A percentile compares a stretch with the other conserved stretches of the same genome.
These are phyloP conservation scores for Chloroceryle amazona DNA, from an alignment of 2,797 vertebrate species.

Conservation along the genomic window DNA sequence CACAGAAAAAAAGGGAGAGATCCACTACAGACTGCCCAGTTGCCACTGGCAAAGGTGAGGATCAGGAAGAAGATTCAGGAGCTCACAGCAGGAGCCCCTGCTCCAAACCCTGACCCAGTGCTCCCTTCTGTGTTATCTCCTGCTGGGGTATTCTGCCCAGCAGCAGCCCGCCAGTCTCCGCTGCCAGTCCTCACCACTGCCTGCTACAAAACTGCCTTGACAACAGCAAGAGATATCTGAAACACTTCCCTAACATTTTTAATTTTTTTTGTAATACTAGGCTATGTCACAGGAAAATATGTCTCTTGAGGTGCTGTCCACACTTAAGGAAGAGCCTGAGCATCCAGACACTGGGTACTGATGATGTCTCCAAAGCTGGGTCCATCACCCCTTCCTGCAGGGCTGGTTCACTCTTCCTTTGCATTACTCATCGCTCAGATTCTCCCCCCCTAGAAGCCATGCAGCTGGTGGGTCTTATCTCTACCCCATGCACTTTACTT, in stretches of 20 bases:
- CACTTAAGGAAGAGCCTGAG: not conserved
- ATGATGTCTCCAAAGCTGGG: not conserved
- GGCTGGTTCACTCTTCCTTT: not conserved
- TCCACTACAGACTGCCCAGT: not conserved
- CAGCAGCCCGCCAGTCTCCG: not conserved
- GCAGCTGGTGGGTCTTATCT: not conserved
- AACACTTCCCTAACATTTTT: not conserved
- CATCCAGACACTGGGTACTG: not conserved
- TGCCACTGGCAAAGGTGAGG: not conserved
- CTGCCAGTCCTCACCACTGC: not conserved
- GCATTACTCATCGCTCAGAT: not conserved
- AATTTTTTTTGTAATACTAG: not conserved
- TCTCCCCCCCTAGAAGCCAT: not conserved
- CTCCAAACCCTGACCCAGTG: not conserved
- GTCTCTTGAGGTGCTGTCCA: not conserved
- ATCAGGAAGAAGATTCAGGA: not conserved
- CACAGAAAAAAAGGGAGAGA: not conserved
- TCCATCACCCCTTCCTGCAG: not conserved
- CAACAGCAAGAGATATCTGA: constrained; percentile 6
- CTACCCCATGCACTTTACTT: not conserved
- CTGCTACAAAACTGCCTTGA: constrained; percentile 2
- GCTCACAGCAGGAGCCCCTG: not conserved
- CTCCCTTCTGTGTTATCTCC: not conserved
- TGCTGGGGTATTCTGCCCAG: not conserved
- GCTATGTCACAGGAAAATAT: not conserved